Evolutionary conservation across 2,113 vertebrate species (phyloP).

Genomic region (Saguinus midas): DNA sequence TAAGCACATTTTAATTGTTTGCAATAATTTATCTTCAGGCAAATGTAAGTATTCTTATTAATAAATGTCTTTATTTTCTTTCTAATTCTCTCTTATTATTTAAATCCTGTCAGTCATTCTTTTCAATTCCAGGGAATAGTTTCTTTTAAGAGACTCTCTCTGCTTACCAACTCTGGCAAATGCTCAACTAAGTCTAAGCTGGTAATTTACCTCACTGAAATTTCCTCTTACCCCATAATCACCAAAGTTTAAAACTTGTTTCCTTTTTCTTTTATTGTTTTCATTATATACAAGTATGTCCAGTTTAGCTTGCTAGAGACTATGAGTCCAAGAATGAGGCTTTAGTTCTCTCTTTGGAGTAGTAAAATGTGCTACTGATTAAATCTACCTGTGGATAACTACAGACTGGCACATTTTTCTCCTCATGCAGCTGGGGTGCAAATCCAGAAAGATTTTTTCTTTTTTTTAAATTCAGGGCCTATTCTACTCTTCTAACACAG

Average conservation of each 20-base stretch:
- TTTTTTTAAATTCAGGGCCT: slow-evolving; percentile 49
- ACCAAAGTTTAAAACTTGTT: slow-evolving; percentile 51
- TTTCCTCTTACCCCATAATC: slow-evolving; percentile 46
- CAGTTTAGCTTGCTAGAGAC: slow-evolving; percentile 47
- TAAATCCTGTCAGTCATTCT: slow-evolving; percentile 49
- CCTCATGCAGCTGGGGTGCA: slow-evolving; percentile 46
- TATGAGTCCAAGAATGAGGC: background rate
- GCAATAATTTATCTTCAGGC: slow-evolving; percentile 59
- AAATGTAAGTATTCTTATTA: slow-evolving; percentile 62
- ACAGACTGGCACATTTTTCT: slow-evolving; percentile 50
- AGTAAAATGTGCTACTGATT: slow-evolving; percentile 62
- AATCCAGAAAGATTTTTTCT: slow-evolving; percentile 55
- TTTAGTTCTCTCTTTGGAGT: slow-evolving; percentile 55
- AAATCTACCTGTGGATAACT: slow-evolving; percentile 65
- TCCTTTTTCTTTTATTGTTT: slow-evolving; percentile 62
- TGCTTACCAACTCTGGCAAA: slow-evolving; percentile 49
- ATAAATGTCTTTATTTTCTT: slow-evolving; percentile 59
- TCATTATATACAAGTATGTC: slow-evolving; percentile 40
- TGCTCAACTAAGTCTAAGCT: background rate
- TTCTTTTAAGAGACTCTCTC: slow-evolving; percentile 42
- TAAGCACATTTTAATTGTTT: slow-evolving; percentile 58
- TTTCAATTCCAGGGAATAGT: background rate
- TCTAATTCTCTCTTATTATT: slow-evolving; percentile 56
- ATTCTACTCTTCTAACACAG: slow-evolving; percentile 70
- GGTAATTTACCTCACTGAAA: slow-evolving; percentile 48